These are phyloP conservation scores for Acipenser oxyrinchus DNA, from an alignment of 2,797 vertebrate genomes.

Conservation along the genomic window DNA sequence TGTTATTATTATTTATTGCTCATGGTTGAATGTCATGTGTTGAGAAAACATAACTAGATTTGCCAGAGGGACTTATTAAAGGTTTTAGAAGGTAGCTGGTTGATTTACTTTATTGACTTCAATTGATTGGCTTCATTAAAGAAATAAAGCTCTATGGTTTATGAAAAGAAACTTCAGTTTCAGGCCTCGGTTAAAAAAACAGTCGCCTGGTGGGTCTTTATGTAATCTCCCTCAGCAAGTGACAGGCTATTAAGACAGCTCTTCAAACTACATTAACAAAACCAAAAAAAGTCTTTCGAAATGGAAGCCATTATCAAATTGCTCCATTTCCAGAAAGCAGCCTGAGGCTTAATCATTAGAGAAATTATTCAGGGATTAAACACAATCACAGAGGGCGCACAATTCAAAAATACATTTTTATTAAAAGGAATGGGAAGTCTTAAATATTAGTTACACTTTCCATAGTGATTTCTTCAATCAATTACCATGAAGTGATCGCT, in stretches of 20 bases:
- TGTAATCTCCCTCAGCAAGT: not conserved
- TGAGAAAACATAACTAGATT: too few species aligned
- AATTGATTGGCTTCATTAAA: not conserved
- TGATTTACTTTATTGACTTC: not conserved
- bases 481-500: not conserved
- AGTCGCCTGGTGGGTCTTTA: not conserved
- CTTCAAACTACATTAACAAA: not conserved
- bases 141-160: not conserved
- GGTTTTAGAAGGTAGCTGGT: not conserved
- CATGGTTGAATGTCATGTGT: too few species aligned
- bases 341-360: constrained; percentile 35
- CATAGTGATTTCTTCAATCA: not conserved
- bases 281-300: too few species aligned
- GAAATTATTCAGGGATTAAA: constrained; percentile 47
- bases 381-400: constrained; percentile 28
- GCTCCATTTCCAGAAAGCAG: constrained; percentile 34
- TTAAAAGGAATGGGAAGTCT: constrained; percentile 29
- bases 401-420: constrained; percentile 26
- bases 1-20: too few species aligned
- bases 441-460: constrained; percentile 14
- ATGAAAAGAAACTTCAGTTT: constrained; percentile 2
- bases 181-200: not conserved
- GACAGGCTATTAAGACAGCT: constrained; percentile 1
- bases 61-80: too few species aligned
- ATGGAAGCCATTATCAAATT: constrained; percentile 26